A percentile compares a stretch with the other conserved stretches of the same genome.
phyloP scores from a whole-genome alignment of 1,140 invertebrate species.

The Micrasema longulum region DNA sequence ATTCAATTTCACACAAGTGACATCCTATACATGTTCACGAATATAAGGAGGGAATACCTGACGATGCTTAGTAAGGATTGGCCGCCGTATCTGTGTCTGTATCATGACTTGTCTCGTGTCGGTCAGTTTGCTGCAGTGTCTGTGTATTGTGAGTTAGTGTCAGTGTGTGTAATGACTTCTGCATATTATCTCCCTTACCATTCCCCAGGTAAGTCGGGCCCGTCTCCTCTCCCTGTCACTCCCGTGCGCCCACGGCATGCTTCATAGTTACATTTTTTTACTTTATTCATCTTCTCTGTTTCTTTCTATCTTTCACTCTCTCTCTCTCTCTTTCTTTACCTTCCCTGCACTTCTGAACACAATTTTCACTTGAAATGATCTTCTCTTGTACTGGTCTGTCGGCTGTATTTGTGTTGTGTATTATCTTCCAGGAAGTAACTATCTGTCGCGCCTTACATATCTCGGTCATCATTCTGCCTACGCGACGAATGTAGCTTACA shows the following conservation, averaged over 20 bases:
- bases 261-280: slow-evolving; percentile 34
- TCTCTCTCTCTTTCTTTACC: slow-evolving; percentile 16
- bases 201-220: slow-evolving; percentile 11
- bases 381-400: slow-evolving; percentile 27
- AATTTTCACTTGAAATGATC: slow-evolving; percentile 41
- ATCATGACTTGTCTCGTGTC: slow-evolving; percentile 27
- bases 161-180: slow-evolving; percentile 48
- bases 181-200: slow-evolving; percentile 41
- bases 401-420: slow-evolving; percentile 31
- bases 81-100: slow-evolving; percentile 9
- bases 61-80: slow-evolving; percentile 20
- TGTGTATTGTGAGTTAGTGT: slow-evolving; percentile 45
- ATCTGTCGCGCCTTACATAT: slow-evolving; percentile 19
- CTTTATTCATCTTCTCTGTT: slow-evolving; percentile 38
- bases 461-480: slow-evolving; percentile 36
- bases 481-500: slow-evolving; percentile 39
- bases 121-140: slow-evolving; percentile 42
- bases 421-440: slow-evolving; percentile 40
- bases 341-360: slow-evolving; percentile 35
- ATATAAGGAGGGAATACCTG: slow-evolving; percentile 27
- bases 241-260: slow-evolving; percentile 29
- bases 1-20: no score
- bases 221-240: slow-evolving; percentile 8
- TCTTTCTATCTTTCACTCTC: slow-evolving; percentile 8
- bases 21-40: no score